Evolutionary conservation across 2,888 invertebrate genomes (phyloP).

Genomic region (Eristalinus aeneus): DNA sequence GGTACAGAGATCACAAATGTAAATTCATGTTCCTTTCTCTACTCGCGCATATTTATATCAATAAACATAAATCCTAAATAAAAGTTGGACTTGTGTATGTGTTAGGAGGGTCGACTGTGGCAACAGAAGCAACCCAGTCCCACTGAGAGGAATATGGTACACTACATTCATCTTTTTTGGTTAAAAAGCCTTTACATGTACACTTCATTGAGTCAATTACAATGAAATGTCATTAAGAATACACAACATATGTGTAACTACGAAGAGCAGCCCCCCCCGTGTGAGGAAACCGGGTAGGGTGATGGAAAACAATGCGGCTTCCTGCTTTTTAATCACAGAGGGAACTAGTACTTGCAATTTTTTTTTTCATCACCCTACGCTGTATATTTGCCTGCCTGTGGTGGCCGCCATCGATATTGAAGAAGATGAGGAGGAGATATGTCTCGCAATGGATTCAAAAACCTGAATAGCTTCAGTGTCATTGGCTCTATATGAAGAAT

Average conservation of each 20-base stretch:
- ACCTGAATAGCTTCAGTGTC: conserved; percentile 63
- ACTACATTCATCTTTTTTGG: neutral
- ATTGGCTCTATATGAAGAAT: conserved; percentile 44
- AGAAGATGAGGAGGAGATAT: neutral
- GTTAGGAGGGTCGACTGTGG: neutral
- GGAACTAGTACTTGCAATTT: conserved; percentile 26
- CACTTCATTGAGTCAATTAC: conserved; percentile 21
- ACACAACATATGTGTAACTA: conserved; percentile 41
- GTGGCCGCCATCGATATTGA: neutral
- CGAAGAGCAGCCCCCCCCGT: conserved; percentile 15
- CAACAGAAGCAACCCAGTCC: neutral
- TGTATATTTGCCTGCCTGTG: neutral
- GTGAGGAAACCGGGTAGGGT: neutral
- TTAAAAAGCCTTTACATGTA: conserved; percentile 52
- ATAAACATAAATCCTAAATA: neutral
- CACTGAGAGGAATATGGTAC: neutral
- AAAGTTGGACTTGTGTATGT: neutral
- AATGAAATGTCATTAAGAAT: conserved; percentile 56
- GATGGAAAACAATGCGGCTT: conserved; percentile 30
- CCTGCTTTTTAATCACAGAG: conserved; percentile 48
- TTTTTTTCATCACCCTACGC: conserved; percentile 27
- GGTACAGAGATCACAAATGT: neutral
- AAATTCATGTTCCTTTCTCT: neutral
- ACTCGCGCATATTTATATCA: neutral
- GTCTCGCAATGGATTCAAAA: conserved; percentile 33